phyloP scores from a whole-genome alignment of 2,113 vertebrate species.

The Otus sunia region DNA sequence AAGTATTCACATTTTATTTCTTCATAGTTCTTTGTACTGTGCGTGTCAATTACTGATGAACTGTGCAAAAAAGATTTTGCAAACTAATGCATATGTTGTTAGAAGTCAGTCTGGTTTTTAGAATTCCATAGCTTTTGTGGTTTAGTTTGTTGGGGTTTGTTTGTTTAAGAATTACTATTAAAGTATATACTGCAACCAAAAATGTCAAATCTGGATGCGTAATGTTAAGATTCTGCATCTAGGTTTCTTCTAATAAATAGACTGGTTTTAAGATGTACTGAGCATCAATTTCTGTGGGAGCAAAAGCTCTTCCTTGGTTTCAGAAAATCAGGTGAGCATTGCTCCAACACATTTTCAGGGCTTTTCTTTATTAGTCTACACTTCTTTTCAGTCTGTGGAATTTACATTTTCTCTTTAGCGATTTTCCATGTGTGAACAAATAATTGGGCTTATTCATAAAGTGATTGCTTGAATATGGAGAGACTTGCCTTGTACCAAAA shows the following conservation, averaged over 20 bases:
- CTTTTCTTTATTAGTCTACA: background rate
- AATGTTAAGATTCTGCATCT: background rate
- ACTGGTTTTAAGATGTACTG: background rate
- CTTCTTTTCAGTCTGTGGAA: background rate
- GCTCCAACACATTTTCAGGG: background rate
- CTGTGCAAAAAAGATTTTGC: background rate
- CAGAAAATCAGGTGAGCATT: background rate
- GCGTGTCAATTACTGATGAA: background rate
- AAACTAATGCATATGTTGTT: background rate
- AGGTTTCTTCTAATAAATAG: background rate
- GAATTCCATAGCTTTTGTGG: background rate
- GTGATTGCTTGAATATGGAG: background rate
- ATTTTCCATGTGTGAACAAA: background rate
- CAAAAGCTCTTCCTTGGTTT: background rate
- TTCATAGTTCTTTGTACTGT: background rate
- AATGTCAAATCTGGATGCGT: background rate
- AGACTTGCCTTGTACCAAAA: background rate
- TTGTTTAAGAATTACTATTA: background rate
- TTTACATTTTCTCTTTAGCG: background rate
- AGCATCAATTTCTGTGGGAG: background rate
- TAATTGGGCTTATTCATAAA: background rate
- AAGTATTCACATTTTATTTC: background rate
- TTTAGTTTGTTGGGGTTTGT: background rate
- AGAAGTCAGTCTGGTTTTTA: background rate
- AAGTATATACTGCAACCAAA: background rate